Base-by-base conservation (phyloP, 1,140 invertebrate species). In the Neelides sp. region DNA sequence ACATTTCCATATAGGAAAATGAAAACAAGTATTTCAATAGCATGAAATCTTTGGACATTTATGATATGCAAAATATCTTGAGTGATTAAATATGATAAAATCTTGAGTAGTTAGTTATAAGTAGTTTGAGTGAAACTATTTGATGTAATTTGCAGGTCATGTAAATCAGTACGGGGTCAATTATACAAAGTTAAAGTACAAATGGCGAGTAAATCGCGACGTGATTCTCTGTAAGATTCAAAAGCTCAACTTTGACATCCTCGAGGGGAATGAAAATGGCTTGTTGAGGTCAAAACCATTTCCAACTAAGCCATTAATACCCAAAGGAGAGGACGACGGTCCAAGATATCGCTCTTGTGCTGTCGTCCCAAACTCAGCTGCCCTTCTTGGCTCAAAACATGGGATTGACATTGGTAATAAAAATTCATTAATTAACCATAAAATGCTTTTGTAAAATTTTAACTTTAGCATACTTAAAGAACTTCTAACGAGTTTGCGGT, bases 361-460 rank as follows among this genome's bases (percentile, higher is more conserved):
- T 47, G 58, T 60, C 19, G 46, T 60, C 24, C 54, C 58, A 32
- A 60, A 60, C 44, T 60, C 58, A 15, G 58, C 58, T 22, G 58
- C 58, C 32, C 45, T 60, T 13, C 54, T 57, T 52, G 49, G 52
- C 19, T 48, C 52, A 24, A 54, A 52, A 35, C 58, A 60, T 48
- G 58, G 58, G 13, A 34, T 60, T 41, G 58, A 60, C 30, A 60
- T 60, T 39, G 58, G 58, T 57, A 40, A 53, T 32, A n/a, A 23
- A 23, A 5, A 10, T 24, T 43, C 23, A 43, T 4, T 40, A 12
- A 13, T 13, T 17, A 8, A 40, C 37, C 10, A 10, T n/a, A n/a
- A n/a, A n/a, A n/a, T n/a, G 30, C 8, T 15, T 15, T 34, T 10
- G 15, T 15, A 34, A 34, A 34, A 34, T 34, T 34, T 34, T 34